Conservation (phyloP, 1,140 invertebrate genomes). For the Conopomorpha cramerella region DNA sequence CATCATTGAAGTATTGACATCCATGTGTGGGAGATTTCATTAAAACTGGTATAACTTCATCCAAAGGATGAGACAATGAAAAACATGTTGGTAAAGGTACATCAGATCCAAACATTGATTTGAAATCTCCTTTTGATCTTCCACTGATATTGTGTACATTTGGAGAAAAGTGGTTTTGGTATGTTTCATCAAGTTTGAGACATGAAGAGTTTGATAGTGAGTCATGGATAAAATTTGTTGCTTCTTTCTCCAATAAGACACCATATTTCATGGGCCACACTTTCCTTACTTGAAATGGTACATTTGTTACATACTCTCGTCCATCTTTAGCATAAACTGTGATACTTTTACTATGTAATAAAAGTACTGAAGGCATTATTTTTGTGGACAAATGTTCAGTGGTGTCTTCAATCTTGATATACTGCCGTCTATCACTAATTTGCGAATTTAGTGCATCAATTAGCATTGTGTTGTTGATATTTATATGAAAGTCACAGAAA, state of each 20-base stretch:
- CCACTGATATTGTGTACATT: constrained; percentile 39
- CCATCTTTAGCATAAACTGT: constrained; percentile 80
- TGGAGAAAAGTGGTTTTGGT: constrained; percentile 32
- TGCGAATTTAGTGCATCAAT: constrained; percentile 51
- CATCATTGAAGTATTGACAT: constrained; percentile 57
- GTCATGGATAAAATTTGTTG: constrained; percentile 31
- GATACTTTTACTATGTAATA: constrained; percentile 77
- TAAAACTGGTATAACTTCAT: constrained; percentile 85
- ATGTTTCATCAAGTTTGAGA: constrained; percentile 33
- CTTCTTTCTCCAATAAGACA: constrained; percentile 74
- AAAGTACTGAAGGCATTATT: constrained; percentile 66
- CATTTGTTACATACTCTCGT: constrained; percentile 78
- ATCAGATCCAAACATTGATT: constrained; percentile 38
- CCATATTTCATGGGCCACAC: constrained; percentile 81
- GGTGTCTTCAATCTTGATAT: constrained; percentile 49
- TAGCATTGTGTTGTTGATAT: constrained; percentile 61
- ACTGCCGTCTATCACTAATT: constrained; percentile 45
- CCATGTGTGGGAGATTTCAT: constrained; percentile 66
- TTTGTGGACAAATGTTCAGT: constrained; percentile 41
- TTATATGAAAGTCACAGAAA: constrained; percentile 75
- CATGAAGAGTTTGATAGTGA: constrained; percentile 35
- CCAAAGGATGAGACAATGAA: constrained; percentile 84
- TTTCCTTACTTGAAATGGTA: constrained; percentile 82
- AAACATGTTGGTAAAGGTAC: constrained; percentile 71
- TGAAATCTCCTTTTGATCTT: constrained; percentile 30